Evolutionary conservation across 2,797 vertebrate species (phyloP), one percentile per base, ranked within the genome.

Genomic region (Sebastes paucispinis): DNA sequence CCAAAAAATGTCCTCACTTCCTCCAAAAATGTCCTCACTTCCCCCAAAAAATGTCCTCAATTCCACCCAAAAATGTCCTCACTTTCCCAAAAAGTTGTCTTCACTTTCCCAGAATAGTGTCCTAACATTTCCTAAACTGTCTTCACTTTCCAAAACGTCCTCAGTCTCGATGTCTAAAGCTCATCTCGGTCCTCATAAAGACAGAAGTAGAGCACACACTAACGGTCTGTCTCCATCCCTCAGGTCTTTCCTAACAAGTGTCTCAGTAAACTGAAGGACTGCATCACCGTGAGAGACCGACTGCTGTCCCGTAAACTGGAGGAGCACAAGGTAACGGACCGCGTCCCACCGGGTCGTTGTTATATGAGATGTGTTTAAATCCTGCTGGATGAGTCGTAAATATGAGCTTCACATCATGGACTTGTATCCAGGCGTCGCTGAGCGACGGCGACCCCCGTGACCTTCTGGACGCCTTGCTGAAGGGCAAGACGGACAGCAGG

Each of bases 391-490:
- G 12, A 13, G 36, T 39, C 36, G 36, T 39, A 39, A 39, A 39
- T 39, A 39, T 13, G 36, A 39, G 36, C 12, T 12, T 39, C 36
- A 12, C 11, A 39, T 14, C 31, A n/a, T 4, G 8, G 10, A n/a
- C 32, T 18, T 63, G 1, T 34, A 2, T 43, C 1, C 85, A 96
- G 96, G 85, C 78, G 1, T 88, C 86, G 0, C 81, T 92, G 39
- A 85, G 74, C 2, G 87, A 92, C 0, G 90, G 92, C 0, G 93
- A 94, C 18, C 93, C 94, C 24, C 88, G 90, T 1, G 96, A 96
- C 85, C 94, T 96, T 1, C 89, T 96, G 79, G 96, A 96, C 0
- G 95, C 95, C 18, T 87, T 96, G 81, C 88, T 96, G 6, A 89
- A 93, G 67, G 95, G 95, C 2, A 84, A 95, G 86, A 74, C 8